Evolutionary conservation across 2,888 invertebrate genomes (phyloP).

Genomic region (Sinohyriopsis cumingii): DNA sequence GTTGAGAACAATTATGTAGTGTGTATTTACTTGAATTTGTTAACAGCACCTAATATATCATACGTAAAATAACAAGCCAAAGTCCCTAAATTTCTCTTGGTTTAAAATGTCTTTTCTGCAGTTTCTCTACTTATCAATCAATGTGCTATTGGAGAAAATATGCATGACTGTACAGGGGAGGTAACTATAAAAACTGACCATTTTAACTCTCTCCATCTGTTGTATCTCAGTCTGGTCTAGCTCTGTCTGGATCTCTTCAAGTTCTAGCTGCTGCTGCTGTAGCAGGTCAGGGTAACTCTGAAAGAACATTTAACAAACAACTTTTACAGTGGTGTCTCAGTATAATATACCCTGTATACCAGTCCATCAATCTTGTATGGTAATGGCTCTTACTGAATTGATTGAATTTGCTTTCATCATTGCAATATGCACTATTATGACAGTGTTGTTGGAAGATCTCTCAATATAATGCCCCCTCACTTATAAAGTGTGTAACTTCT

Average conservation of each 20-base stretch:
- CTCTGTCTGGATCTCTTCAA: constrained; percentile 50
- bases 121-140: neutral
- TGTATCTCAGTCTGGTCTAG: constrained; percentile 61
- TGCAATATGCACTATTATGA: no score
- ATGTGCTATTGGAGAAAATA: neutral
- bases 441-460: no score
- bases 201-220: constrained; percentile 52
- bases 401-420: neutral
- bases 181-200: constrained; percentile 39
- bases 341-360: neutral
- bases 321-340: neutral
- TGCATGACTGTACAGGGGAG: neutral
- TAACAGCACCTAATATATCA: no score
- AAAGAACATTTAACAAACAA: constrained; percentile 1
- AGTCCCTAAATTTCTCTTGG: no score
- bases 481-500: no score
- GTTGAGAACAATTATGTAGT: no score
- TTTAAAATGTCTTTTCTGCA: no score
- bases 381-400: neutral
- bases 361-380: no score
- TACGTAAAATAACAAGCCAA: no score
- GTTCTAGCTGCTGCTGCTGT: constrained; percentile 55
- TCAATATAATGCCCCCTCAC: no score
- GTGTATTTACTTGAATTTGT: no score
- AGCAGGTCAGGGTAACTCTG: constrained; percentile 62